These are phyloP conservation scores for Pachydiplax longipennis DNA, from an alignment of 2,888 invertebrate species.

Conservation along the genomic window DNA sequence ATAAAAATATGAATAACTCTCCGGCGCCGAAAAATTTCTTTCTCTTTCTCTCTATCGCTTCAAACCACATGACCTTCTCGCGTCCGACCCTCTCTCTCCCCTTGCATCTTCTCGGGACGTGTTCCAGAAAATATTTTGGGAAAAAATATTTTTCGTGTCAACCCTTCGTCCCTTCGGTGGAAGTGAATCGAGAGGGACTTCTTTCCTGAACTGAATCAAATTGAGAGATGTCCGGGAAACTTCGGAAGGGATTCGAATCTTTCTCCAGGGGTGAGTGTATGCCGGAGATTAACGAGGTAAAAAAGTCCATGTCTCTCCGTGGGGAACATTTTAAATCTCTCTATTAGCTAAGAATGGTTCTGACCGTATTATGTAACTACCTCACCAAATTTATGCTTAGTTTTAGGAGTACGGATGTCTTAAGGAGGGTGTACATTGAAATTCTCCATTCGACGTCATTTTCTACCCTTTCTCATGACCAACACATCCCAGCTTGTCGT, in stretches of 20 bases:
- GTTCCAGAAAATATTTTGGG: conserved; percentile 9
- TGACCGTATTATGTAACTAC: no score
- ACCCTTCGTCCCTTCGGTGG: neutral
- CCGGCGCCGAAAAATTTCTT: neutral
- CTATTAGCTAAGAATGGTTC: no score
- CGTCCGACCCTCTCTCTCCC: neutral
- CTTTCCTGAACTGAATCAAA: neutral
- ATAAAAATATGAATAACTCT: neutral
- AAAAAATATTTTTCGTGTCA: neutral
- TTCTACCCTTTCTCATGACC: no score
- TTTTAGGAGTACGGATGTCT: no score
- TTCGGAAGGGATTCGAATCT: neutral
- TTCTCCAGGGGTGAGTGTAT: neutral
- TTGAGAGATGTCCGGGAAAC: neutral
- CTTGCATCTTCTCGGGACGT: neutral
- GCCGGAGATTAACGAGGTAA: neutral
- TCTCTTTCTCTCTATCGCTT: neutral
- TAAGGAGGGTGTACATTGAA: no score
- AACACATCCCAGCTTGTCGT: no score
- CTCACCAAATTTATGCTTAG: no score
- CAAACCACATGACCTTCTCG: neutral
- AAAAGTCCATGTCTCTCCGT: neutral
- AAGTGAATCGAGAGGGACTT: neutral
- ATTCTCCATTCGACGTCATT: no score
- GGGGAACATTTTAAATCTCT: no score